Evolutionary conservation across 2,797 vertebrate species (phyloP), one percentile per base, ranked within the genome.

Genomic region (Squalus acanthias): DNA sequence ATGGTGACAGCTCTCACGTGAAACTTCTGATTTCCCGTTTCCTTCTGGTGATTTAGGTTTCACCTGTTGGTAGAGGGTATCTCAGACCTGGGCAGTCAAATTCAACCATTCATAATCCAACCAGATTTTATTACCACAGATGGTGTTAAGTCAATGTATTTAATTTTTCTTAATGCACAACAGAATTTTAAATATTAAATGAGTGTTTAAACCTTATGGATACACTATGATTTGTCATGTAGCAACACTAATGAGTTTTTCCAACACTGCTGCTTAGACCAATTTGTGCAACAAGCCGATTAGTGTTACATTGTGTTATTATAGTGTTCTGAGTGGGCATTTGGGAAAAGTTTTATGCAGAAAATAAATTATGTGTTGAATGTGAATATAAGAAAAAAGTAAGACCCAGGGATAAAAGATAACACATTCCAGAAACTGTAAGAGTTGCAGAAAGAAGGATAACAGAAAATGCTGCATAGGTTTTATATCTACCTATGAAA

Each of bases 231-330:
- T 85, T 50, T 50, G 39, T 50, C 46, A 22, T 85, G 20, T 24
- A 85, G 7, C 46, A 85, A 85, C 20, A 17, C 22, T 50, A 85
- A 85, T 85, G 46, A 85, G 82, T 50, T 85, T 85, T 85, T 85
- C n/a, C 46, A 39, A 8, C 82, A 85, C 33, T 13, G 15, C 82
- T 50, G 17, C 20, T 85, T 24, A 50, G 82, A 24, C 82, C 82
- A 85, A 50, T 85, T 85, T 85, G 82, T 85, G 82, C 82, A 50
- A 85, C 82, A 85, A 85, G 8, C 82, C 82, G 50, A 85, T 85
- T 50, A 50, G 46, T 50, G 82, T 24, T 85, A 24, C 22, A 85
- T 4, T 50, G 17, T 46, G 79, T 85, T 85, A 50, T 50, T 85
- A 85, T 46, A 50, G 82, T 85, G 20, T 20, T 24, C 17, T 85